Base-by-base conservation (phyloP, 2,113 vertebrate genomes). In the Recurvirostra avosetta region DNA sequence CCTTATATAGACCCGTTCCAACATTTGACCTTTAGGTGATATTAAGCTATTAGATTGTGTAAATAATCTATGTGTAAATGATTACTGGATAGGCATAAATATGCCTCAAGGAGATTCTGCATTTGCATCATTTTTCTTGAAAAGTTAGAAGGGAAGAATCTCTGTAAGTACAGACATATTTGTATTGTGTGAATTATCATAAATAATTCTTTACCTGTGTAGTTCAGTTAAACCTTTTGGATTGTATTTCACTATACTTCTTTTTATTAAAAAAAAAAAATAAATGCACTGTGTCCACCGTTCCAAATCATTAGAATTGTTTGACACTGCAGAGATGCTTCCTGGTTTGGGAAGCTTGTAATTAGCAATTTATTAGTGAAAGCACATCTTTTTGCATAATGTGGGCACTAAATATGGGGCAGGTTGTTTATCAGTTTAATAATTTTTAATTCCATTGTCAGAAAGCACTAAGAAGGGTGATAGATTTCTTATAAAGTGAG, bases 381-480 rank as follows among this genome's bases (percentile, higher is more conserved):
- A 73, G 19, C 36, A 71, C 11, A 8, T 65, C 16, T 94, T 78
- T 90, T 9, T 93, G 52, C 41, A 36, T 70, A 86, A 68, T 68
- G 6, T 76, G 14, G 38, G 29, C 12, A 45, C 53, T 87, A 52
- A 86, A 67, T 66, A 90, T 6, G 21, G n/a, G 50, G 9, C 34
- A 75, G 17, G 67, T 59, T 36, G 6, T 90, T 55, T 61, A 68
- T 90, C 17, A 23, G 3, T 83, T 77, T 75, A 32, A 10, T 91
- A 47, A 38, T 30, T 95, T 96, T 95, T 58, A 47, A 70, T 82
- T 96, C 94, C 13, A 59, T 67, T 90, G 49, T 93, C 72, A 94
- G 58, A 94, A 93, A 90, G 45, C 29, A 21, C 2, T 77, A 76
- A 67, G 29, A 77, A 71, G 45, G 15, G 58, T 89, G 85, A 85